Evolutionary conservation across 2,797 vertebrate genomes (phyloP), one percentile per base, ranked within the genome.

Genomic region (Helicolenus hilgendorfi): DNA sequence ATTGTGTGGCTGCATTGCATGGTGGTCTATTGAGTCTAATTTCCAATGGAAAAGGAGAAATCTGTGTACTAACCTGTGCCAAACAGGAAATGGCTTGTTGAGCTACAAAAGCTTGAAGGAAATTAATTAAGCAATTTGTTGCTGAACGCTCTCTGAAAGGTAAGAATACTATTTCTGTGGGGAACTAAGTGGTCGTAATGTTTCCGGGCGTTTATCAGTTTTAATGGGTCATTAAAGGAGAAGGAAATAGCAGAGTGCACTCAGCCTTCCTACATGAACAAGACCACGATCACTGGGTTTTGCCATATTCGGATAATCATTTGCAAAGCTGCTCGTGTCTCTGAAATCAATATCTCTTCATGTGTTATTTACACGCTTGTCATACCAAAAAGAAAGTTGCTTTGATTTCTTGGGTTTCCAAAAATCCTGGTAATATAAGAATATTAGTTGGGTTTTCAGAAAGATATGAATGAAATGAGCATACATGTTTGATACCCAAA

Each of bases 151-250:
- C 27, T 85, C 58, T 70, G 33, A 82, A 88, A 89, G 58, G 33
- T 71, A 86, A 74, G 73, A 87, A 74, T 59, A 38, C 29, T 41
- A 36, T 86, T 79, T 87, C 71, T 77, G 64, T 14, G 73, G 81
- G 79, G n/a, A 36, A 35, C 83, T 84, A 88, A 94, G 89, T 89
- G 88, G 36, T 41, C 60, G 36, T 45, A 78, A 89, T 73, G 80
- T 83, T 92, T 95, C 90, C 65, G 56, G 85, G 63, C 74, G 33
- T 90, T 89, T 89, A 65, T 90, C 70, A 53, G 63, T 72, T 83
- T 88, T 90, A 94, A 93, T 92, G 88, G 92, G 36, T 85, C 53
- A 13, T 85, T 88, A 79, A 79, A 86, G 83, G 15, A 26, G 71
- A 41, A 62, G 67, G 49, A 82, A 53, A 55, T 1, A 11, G 58